Evolutionary conservation across 2,113 vertebrate genomes (phyloP).

Genomic region (Phocoena phocoena): DNA sequence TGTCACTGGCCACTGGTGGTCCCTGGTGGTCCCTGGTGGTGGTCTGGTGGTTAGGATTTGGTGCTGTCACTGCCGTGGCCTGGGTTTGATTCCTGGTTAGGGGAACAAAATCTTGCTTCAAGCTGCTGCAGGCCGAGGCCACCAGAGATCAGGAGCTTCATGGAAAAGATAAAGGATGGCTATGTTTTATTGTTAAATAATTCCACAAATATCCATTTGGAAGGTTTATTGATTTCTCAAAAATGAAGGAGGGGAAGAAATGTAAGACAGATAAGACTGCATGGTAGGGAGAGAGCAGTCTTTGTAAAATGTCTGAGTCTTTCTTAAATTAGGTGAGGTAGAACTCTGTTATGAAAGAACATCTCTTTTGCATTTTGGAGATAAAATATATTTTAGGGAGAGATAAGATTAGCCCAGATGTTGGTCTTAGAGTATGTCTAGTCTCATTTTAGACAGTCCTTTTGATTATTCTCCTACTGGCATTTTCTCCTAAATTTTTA

Average conservation of each 20-base stretch:
- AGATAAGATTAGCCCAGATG: background rate
- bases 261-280: background rate
- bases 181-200: background rate
- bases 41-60: too few relatives aligned
- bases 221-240: background rate
- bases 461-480: background rate
- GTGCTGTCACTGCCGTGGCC: too few relatives aligned
- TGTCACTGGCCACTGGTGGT: too few relatives aligned
- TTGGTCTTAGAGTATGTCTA: background rate
- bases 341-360: background rate
- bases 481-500: background rate
- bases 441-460: background rate
- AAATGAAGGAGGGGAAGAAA: background rate
- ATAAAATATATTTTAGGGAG: background rate
- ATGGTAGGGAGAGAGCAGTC: fast-evolving
- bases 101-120: too few relatives aligned
- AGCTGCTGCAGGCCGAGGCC: too few relatives aligned
- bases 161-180: background rate
- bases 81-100: too few relatives aligned
- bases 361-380: background rate
- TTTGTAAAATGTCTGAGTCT: background rate
- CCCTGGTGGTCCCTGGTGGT: too few relatives aligned
- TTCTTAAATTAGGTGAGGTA: background rate
- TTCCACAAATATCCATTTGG: background rate
- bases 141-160: background rate